These are phyloP conservation scores for Sylvilagus bachmani DNA, from an alignment of 2,113 vertebrate species.

Conservation along the genomic window DNA sequence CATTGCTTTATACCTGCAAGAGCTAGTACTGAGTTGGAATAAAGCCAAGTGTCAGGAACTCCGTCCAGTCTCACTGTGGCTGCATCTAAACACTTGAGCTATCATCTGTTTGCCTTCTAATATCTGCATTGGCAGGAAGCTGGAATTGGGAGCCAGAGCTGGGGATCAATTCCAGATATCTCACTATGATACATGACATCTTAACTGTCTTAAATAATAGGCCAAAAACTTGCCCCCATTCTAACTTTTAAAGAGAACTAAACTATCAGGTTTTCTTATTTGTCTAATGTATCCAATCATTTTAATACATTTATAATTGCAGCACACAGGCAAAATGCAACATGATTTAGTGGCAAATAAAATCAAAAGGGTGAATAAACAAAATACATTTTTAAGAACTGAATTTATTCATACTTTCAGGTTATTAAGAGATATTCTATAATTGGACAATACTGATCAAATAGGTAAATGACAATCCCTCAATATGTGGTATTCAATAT, in stretches of 20 bases:
- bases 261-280: neutral
- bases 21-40: no score
- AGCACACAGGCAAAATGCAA: neutral
- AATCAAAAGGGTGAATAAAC: neutral
- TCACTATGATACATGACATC: no score
- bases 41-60: no score
- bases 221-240: no score
- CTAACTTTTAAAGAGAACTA: neutral
- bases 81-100: no score
- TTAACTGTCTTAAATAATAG: no score
- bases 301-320: neutral
- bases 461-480: neutral
- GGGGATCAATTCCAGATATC: no score
- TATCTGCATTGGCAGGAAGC: no score
- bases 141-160: no score
- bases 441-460: neutral
- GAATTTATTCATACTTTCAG: neutral
- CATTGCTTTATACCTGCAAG: no score
- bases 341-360: neutral
- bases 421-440: neutral
- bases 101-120: no score
- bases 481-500: neutral
- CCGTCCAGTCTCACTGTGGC: no score
- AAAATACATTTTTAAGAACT: neutral
- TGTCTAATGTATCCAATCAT: neutral